These are phyloP conservation scores for Apocheima hispidaria DNA, from an alignment of 2,888 invertebrate species.

Conservation along the genomic window DNA sequence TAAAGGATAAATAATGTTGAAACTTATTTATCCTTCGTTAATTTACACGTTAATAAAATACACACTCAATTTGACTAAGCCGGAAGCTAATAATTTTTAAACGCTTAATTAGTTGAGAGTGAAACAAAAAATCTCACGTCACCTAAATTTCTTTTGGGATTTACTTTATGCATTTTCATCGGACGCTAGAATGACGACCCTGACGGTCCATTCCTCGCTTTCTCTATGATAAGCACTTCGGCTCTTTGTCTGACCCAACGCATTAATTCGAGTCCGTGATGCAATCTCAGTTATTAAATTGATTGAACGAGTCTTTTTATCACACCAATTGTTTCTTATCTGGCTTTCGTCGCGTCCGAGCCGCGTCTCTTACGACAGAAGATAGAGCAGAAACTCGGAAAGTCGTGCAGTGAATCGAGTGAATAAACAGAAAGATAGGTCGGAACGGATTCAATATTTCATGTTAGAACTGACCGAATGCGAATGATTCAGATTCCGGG, in stretches of 20 bases:
- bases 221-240: slow-evolving; percentile 75
- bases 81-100: slow-evolving; percentile 18
- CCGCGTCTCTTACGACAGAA: slow-evolving; percentile 26
- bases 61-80: too few relatives aligned
- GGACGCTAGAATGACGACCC: slow-evolving; percentile 40
- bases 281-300: slow-evolving; percentile 75
- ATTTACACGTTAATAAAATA: background rate
- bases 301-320: slow-evolving; percentile 67
- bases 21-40: background rate
- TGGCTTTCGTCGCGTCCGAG: slow-evolving; percentile 32
- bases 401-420: slow-evolving; percentile 49
- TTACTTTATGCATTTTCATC: slow-evolving; percentile 42
- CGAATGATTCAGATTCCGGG: slow-evolving; percentile 65
- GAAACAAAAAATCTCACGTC: slow-evolving; percentile 40
- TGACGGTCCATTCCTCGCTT: slow-evolving; percentile 61
- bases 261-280: slow-evolving; percentile 76
- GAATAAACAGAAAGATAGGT: slow-evolving; percentile 60
- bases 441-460: slow-evolving; percentile 62
- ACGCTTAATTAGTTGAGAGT: slow-evolving; percentile 31
- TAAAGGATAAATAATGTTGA: too few relatives aligned
- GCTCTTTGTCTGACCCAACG: slow-evolving; percentile 73
- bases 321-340: slow-evolving; percentile 56
- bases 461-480: slow-evolving; percentile 61
- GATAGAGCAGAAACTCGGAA: slow-evolving; percentile 30
- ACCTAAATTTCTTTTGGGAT: slow-evolving; percentile 42